Evolutionary conservation across 2,888 invertebrate genomes (phyloP), one percentile per base, ranked within the genome.

Genomic region (Heliothis peltigera): DNA sequence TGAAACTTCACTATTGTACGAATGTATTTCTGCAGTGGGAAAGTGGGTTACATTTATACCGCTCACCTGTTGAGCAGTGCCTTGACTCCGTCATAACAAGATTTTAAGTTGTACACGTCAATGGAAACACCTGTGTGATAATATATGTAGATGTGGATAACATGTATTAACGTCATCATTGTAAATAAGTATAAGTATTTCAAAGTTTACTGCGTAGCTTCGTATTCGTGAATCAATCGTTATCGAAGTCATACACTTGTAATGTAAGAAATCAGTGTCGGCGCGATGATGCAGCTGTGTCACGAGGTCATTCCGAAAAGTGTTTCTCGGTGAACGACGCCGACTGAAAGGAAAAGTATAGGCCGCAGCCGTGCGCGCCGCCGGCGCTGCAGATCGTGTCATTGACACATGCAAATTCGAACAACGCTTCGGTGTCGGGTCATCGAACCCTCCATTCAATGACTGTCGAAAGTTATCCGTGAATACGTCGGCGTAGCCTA

Each of bases 391-490:
- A 89, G 87, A 87, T 89, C 89, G 90, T 91, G 94, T 94, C 94
- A 94, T 89, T 94, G 94, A 94, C 94, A 93, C 93, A 94, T 95
- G 94, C 94, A 94, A 94, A 95, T 93, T 87, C 87, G 89, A 88
- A 90, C 88, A 86, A 87, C 90, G 90, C 89, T 89, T 88, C 89
- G 89, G 84, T 86, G 89, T 81, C 86, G 87, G 94, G 94, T 92
- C 93, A 89, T 89, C 87, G 93, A 93, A 89, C 94, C 84, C 84
- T 83, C 88, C 91, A 92, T 93, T 93, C 92, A 94, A 92, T 92
- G 92, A 92, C 92, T 93, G 94, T 92, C 93, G 94, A 94, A 95
- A 95, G 92, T 94, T 92, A 90, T 89, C 90, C 87, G 88, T 86
- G 85, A 88, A 88, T 86, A 88, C 84, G 78, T 71, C 74, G 58